Conservation (phyloP, 2,113 vertebrate genomes). For the Tilapia sparmanii region DNA sequence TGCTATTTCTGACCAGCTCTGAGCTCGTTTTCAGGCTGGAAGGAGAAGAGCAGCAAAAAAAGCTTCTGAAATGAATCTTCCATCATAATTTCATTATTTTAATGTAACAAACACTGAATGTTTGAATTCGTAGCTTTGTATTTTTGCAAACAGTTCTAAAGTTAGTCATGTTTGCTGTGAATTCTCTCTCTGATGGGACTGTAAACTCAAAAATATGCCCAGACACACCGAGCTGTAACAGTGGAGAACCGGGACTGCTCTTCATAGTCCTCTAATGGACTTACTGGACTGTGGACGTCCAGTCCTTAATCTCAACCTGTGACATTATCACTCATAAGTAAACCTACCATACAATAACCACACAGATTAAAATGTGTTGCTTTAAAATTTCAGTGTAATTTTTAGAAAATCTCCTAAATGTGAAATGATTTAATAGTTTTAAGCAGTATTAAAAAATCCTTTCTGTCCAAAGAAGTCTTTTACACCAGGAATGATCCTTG, state of each 20-base stretch:
- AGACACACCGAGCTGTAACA: not conserved
- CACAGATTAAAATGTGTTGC: not conserved
- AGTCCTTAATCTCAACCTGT: not conserved
- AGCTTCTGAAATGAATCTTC: not conserved
- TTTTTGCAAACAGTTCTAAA: not conserved
- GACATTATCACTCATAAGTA: not conserved
- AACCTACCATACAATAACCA: not conserved
- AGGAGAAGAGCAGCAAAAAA: not conserved
- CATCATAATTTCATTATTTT: not conserved
- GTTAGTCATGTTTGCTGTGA: not conserved
- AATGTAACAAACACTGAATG: not conserved
- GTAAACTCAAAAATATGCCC: not conserved
- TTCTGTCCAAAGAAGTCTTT: not conserved
- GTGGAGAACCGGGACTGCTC: not conserved
- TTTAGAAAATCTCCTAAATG: not conserved
- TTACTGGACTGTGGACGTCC: not conserved
- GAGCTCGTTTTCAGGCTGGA: not conserved
- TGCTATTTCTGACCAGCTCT: not conserved
- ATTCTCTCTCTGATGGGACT: not conserved
- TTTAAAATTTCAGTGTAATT: not conserved
- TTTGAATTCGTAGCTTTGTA: not conserved
- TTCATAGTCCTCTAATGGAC: not conserved
- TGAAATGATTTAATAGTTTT: not conserved
- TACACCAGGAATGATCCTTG: not conserved
- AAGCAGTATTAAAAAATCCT: not conserved